Evolutionary conservation across 2,888 invertebrate species (phyloP).

Genomic region (Orthonychiurus folsomi): DNA sequence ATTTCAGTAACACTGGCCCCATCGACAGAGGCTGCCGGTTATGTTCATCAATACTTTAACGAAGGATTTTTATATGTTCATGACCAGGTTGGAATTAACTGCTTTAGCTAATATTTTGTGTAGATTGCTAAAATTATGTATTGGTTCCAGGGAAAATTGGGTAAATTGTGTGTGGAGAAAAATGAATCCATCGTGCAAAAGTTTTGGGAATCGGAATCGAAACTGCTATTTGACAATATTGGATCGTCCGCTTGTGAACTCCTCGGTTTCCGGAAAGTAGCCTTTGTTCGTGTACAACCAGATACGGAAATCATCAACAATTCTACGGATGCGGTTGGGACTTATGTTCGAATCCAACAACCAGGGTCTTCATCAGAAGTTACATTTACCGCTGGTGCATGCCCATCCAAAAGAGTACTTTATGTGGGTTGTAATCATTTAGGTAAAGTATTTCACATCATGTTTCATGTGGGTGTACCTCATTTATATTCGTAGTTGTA

Average conservation of each 20-base stretch:
- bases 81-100: constrained; percentile 46
- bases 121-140: constrained; percentile 9
- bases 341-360: constrained; percentile 74
- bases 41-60: constrained; percentile 51
- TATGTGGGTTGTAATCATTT: constrained; percentile 68
- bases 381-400: constrained; percentile 66
- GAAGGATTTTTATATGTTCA: constrained; percentile 78
- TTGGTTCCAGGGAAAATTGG: constrained; percentile 30
- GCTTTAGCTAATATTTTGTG: too few species aligned
- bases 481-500: not conserved
- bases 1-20: constrained; percentile 61
- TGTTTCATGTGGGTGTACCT: not conserved
- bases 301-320: constrained; percentile 49
- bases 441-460: constrained; percentile 52
- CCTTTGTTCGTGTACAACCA: constrained; percentile 57
- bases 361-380: constrained; percentile 66
- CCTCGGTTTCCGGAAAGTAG: constrained; percentile 53
- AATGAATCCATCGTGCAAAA: constrained; percentile 27
- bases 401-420: constrained; percentile 66
- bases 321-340: constrained; percentile 45
- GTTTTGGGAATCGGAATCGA: constrained; percentile 34
- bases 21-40: constrained; percentile 51
- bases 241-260: constrained; percentile 38
- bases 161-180: constrained; percentile 37
- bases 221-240: constrained; percentile 36